Evolutionary conservation across 1,140 invertebrate genomes (phyloP).

Genomic region (Tetraneura akinire): DNA sequence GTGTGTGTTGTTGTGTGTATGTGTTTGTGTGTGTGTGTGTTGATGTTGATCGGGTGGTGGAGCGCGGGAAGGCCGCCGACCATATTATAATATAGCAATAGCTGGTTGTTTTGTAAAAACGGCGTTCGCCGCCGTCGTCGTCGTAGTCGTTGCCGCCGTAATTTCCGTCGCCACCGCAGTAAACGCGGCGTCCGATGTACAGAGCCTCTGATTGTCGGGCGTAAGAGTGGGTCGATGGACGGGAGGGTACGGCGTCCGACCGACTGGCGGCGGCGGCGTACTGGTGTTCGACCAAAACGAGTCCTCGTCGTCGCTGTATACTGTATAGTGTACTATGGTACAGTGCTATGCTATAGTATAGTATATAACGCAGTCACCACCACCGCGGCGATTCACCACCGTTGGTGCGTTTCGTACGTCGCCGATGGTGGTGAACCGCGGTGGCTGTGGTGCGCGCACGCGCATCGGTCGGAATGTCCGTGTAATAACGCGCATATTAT

Average conservation of each 20-base stretch:
- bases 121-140: constrained; percentile 26
- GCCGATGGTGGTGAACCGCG: too few species aligned
- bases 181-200: not conserved
- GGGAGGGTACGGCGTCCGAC: constrained; percentile 5
- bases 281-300: constrained; percentile 46
- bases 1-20: constrained; percentile 5
- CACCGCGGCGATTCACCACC: too few species aligned
- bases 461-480: constrained; percentile 24
- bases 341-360: too few species aligned
- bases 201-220: constrained; percentile 8
- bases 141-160: not conserved
- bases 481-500: constrained; percentile 42
- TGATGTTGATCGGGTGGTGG: not conserved
- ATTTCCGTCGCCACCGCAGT: not conserved
- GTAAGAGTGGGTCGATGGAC: not conserved
- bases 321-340: not conserved
- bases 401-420: constrained; percentile 15
- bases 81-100: constrained; percentile 44
- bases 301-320: constrained; percentile 48
- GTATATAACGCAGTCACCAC: too few species aligned
- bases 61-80: constrained; percentile 29
- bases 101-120: constrained; percentile 44
- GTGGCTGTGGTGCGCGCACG: not conserved
- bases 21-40: not conserved
- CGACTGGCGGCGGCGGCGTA: constrained; percentile 43